phyloP scores from a whole-genome alignment of 1,140 invertebrate species.

The Apis laboriosa region DNA sequence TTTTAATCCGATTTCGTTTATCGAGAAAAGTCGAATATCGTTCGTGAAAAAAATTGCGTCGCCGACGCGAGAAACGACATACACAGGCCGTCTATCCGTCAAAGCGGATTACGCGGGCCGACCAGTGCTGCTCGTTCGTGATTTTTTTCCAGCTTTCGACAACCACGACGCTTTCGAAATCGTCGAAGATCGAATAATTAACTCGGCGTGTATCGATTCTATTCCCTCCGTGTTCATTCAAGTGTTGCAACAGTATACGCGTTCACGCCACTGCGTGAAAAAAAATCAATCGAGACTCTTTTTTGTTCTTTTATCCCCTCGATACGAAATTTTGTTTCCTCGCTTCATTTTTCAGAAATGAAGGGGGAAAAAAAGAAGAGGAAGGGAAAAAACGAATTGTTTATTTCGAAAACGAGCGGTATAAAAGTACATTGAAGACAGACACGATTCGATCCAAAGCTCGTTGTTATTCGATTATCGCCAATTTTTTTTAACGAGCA shows the following conservation, averaged over 20 bases:
- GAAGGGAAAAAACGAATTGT: not conserved
- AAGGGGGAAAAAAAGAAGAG: not conserved
- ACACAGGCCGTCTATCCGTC: conserved; percentile 36
- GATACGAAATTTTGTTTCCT: not conserved
- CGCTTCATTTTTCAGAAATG: not conserved
- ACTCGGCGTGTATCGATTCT: not conserved
- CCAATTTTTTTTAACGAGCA: not conserved
- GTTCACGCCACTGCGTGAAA: too few species aligned
- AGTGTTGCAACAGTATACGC: not conserved
- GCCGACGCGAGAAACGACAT: conserved; percentile 40
- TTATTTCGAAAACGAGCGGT: not conserved
- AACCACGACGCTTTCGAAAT: not conserved
- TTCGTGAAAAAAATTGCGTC: conserved; percentile 44
- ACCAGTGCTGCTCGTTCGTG: conserved; percentile 3
- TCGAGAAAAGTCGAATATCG: conserved; percentile 60
- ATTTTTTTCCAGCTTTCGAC: conserved; percentile 48
- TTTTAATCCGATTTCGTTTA: conserved; percentile 67
- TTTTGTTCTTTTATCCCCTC: too few species aligned
- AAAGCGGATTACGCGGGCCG: conserved; percentile 53
- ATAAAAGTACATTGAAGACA: not conserved
- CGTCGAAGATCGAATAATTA: conserved; percentile 4
- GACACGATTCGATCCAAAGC: not conserved
- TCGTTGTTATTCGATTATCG: not conserved
- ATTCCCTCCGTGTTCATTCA: not conserved
- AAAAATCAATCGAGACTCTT: not conserved